Percentiles rank a stretch among this genome's conserved stretches.
phyloP scores from a whole-genome alignment of 2,888 invertebrate genomes.

The Danaus chrysippus region DNA sequence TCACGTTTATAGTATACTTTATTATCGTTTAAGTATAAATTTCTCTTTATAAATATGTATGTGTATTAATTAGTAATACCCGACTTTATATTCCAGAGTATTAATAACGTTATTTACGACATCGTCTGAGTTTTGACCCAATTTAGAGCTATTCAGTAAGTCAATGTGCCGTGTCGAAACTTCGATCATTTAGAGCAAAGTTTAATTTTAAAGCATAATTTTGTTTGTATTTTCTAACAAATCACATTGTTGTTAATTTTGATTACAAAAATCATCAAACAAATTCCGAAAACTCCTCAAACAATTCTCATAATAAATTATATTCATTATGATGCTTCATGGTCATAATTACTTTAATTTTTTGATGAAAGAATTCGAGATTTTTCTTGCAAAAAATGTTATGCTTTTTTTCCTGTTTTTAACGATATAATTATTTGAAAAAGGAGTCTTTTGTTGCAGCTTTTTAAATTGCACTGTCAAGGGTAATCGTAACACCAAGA shows the following conservation, averaged over 20 bases:
- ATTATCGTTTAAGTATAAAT: too few relatives aligned
- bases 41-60: neutral
- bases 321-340: slow-evolving; percentile 5
- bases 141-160: slow-evolving; percentile 8
- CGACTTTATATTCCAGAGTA: slow-evolving; percentile 5
- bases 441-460: neutral
- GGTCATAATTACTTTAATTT: neutral
- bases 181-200: slow-evolving; percentile 17
- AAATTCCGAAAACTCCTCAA: neutral
- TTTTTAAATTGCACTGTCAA: slow-evolving; percentile 4
- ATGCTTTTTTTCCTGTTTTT: neutral
- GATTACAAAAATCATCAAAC: slow-evolving; percentile 4
- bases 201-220: slow-evolving; percentile 29
- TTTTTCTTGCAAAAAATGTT: neutral
- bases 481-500: neutral
- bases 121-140: slow-evolving; percentile 2
- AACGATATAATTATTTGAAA: neutral
- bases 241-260: slow-evolving; percentile 3
- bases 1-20: too few relatives aligned
- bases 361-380: neutral
- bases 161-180: slow-evolving; percentile 12
- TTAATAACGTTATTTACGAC: slow-evolving; percentile 1
- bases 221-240: slow-evolving; percentile 20
- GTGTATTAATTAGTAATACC: neutral
- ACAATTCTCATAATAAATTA: slow-evolving; percentile 5